phyloP scores from a whole-genome alignment of 2,113 vertebrate genomes.

The Nothobranchius furzeri region DNA sequence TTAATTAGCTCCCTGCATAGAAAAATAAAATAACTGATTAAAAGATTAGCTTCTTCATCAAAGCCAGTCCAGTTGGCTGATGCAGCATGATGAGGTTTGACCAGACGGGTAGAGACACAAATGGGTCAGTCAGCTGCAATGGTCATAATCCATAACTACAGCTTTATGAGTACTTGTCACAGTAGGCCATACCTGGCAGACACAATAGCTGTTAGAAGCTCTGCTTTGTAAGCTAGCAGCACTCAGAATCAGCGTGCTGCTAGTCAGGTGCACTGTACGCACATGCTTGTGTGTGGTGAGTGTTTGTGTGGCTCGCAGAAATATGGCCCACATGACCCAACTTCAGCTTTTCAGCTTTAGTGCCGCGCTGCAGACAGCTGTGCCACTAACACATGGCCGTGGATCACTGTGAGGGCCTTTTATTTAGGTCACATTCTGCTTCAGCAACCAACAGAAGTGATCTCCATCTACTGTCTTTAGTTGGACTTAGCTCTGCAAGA shows the following conservation, averaged over 20 bases:
- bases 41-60: neutral
- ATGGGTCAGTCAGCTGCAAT: slow-evolving; percentile 37
- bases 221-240: slow-evolving; percentile 36
- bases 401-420: slow-evolving; percentile 66
- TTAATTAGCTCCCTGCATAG: too few species aligned
- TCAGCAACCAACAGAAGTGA: slow-evolving; percentile 66
- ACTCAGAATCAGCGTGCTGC: slow-evolving; percentile 42
- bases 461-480: slow-evolving; percentile 64
- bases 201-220: slow-evolving; percentile 26
- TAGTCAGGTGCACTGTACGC: slow-evolving; percentile 45
- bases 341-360: slow-evolving; percentile 69
- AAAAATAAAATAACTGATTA: neutral
- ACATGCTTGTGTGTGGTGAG: slow-evolving; percentile 12
- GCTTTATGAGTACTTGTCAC: slow-evolving; percentile 33
- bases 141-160: slow-evolving; percentile 38
- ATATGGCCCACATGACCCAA: slow-evolving; percentile 62
- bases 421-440: slow-evolving; percentile 76
- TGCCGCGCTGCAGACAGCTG: slow-evolving; percentile 69
- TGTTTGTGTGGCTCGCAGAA: slow-evolving; percentile 48
- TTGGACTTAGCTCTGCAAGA: slow-evolving; percentile 49
- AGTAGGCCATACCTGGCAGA: slow-evolving; percentile 30
- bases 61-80: slow-evolving; percentile 3
- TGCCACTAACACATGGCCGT: slow-evolving; percentile 64
- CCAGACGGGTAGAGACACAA: slow-evolving; percentile 42
- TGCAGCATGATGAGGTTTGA: slow-evolving; percentile 8